Evolutionary conservation across 1,140 invertebrate species (phyloP).

Genomic region (Hesperophylax magnus): DNA sequence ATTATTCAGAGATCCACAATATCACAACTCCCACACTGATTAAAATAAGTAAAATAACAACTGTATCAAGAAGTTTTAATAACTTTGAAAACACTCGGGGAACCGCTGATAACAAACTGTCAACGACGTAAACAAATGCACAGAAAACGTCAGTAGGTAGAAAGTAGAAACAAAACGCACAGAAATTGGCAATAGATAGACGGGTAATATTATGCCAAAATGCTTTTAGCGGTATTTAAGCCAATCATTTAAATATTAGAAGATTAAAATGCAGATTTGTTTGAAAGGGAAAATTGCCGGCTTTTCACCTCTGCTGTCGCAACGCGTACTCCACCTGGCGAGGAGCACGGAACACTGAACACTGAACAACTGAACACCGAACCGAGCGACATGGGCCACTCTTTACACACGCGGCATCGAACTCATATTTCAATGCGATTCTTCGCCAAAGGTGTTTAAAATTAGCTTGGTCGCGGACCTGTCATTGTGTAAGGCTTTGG

Average conservation of each 20-base stretch:
- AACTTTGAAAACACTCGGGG: too few species aligned
- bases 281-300: background rate
- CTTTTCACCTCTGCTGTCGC: background rate
- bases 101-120: slow-evolving; percentile 13
- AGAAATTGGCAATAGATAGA: background rate
- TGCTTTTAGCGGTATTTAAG: background rate
- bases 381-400: background rate
- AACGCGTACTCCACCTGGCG: slow-evolving; percentile 43
- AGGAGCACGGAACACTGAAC: slow-evolving; percentile 46
- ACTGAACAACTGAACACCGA: slow-evolving; percentile 14
- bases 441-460: slow-evolving; percentile 38
- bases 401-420: slow-evolving; percentile 31
- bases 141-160: background rate
- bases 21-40: too few species aligned
- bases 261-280: background rate
- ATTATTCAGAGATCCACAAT: too few species aligned
- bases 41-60: too few species aligned
- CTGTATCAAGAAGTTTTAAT: too few species aligned
- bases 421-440: slow-evolving; percentile 40
- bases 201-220: background rate
- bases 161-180: background rate
- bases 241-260: background rate
- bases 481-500: slow-evolving; percentile 24
- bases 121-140: slow-evolving; percentile 37
- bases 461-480: slow-evolving; percentile 16